phyloP scores from a whole-genome alignment of 2,797 vertebrate species.

The Pteropus rufus region DNA sequence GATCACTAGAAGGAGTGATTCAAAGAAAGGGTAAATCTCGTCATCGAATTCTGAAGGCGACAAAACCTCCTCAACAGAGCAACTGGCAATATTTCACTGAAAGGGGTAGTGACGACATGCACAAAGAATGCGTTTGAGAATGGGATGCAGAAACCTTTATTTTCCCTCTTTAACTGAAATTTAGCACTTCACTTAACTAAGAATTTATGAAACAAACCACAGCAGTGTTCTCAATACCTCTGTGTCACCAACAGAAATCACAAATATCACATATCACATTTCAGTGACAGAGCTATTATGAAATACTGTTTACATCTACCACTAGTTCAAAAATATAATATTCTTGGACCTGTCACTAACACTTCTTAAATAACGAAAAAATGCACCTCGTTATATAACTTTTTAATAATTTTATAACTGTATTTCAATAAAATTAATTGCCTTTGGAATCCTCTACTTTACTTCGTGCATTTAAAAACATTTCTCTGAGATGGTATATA shows the following conservation, averaged over 20 bases:
- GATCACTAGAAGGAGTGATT: not conserved
- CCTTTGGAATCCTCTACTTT: not conserved
- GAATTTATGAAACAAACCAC: not conserved
- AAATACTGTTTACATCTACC: not conserved
- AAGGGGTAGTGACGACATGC: not conserved
- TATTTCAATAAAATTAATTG: not conserved
- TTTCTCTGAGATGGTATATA: not conserved
- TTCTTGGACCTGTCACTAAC: not conserved
- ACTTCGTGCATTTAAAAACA: not conserved
- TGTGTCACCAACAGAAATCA: not conserved
- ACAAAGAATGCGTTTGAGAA: not conserved
- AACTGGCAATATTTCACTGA: not conserved
- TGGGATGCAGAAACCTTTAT: not conserved
- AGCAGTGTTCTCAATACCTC: not conserved
- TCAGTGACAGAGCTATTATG: not conserved
- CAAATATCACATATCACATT: not conserved
- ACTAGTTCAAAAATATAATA: not conserved
- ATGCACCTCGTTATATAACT: not conserved
- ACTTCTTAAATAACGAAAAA: not conserved
- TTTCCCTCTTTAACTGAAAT: not conserved
- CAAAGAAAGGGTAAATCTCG: not conserved
- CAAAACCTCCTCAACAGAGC: not conserved
- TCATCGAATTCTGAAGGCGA: not conserved
- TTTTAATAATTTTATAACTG: not conserved
- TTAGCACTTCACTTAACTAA: not conserved